Evolutionary conservation across 2,113 vertebrate species (phyloP).

Genomic region (Pterophyllum scalare): DNA sequence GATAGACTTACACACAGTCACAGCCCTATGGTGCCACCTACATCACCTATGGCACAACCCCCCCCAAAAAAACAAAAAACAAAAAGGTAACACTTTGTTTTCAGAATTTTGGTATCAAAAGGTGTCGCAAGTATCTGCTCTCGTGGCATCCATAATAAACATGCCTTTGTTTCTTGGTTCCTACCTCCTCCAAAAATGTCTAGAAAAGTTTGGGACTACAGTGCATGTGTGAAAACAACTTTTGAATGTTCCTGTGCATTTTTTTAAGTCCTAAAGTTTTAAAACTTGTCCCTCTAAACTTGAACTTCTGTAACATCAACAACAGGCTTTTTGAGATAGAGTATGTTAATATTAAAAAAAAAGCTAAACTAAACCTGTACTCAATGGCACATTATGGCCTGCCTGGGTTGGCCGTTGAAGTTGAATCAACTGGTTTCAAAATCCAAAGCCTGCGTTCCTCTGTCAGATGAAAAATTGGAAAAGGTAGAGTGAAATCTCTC

Average conservation of each 20-base stretch:
- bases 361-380: not conserved
- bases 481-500: constrained; percentile 65
- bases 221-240: not conserved
- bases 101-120: too few relatives aligned
- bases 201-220: not conserved
- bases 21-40: not conserved
- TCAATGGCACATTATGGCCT: not conserved
- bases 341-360: not conserved
- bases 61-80: not conserved
- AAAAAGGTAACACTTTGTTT: too few relatives aligned
- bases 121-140: too few relatives aligned
- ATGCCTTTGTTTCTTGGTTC: too few relatives aligned
- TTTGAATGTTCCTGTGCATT: not conserved
- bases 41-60: not conserved
- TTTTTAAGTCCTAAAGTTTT: not conserved
- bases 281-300: not conserved
- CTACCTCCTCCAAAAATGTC: not conserved
- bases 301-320: not conserved
- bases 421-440: constrained; percentile 88
- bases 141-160: too few relatives aligned
- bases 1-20: not conserved
- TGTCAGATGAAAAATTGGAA: constrained; percentile 43
- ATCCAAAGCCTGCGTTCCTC: constrained; percentile 58
- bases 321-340: not conserved
- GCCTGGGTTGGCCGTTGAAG: constrained; percentile 1